Conservation (phyloP, 92 coral and sea anemone species). For the Epizoanthus rinbou region DNA sequence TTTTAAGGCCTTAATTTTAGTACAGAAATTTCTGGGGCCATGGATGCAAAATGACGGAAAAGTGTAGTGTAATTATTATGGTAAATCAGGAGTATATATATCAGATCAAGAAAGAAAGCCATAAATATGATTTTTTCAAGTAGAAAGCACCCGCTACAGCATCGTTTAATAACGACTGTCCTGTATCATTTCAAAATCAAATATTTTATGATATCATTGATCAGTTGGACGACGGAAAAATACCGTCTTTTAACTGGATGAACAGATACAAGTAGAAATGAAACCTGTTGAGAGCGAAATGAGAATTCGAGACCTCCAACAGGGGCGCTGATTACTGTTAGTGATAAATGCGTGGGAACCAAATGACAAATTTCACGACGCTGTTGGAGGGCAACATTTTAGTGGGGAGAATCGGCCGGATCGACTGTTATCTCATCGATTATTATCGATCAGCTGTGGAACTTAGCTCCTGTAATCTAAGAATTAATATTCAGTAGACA, state of each 20-base stretch:
- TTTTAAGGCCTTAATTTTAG: neutral
- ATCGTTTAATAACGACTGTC: neutral
- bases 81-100: neutral
- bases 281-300: slow-evolving; percentile 19
- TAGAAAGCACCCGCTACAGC: neutral
- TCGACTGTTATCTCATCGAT: too few species aligned
- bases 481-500: too few species aligned
- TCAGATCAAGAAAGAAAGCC: neutral
- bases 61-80: too few species aligned
- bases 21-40: neutral
- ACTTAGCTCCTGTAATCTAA: too few species aligned
- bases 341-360: slow-evolving; percentile 4
- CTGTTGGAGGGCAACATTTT: neutral
- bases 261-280: slow-evolving; percentile 1
- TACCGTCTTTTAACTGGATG: slow-evolving; percentile 16
- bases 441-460: too few species aligned
- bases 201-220: slow-evolving; percentile 6
- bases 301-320: slow-evolving; percentile 18
- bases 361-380: neutral
- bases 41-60: neutral
- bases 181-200: neutral
- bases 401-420: neutral
- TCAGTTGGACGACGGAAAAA: neutral
- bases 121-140: neutral
- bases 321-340: neutral